Percentiles rank a stretch among this genome's conserved stretches.
Evolutionary conservation across 2,113 vertebrate genomes (phyloP).

Genomic region (Xyliphius kryptos): DNA sequence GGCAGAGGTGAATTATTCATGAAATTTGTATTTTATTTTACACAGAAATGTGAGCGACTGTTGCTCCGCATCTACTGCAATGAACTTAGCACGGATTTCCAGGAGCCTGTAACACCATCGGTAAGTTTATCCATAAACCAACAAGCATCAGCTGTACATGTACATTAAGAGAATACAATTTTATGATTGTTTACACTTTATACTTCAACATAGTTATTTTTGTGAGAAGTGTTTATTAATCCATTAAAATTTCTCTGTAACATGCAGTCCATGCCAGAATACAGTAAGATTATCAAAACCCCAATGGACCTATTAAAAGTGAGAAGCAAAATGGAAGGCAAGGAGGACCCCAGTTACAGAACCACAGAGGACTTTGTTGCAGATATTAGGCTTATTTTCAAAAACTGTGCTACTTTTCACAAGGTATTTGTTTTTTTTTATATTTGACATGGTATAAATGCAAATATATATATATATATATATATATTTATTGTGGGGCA

Average conservation of each 20-base stretch:
- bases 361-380: constrained; percentile 77
- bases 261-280: constrained; percentile 77
- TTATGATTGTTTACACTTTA: too few species aligned
- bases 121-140: too few species aligned
- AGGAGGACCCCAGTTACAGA: constrained; percentile 63
- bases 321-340: constrained; percentile 74
- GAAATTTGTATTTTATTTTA: too few species aligned
- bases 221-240: too few species aligned
- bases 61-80: constrained; percentile 85
- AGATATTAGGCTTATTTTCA: constrained; percentile 90
- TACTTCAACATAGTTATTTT: too few species aligned
- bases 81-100: constrained; percentile 91
- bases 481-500: too few species aligned
- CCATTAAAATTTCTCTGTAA: too few species aligned
- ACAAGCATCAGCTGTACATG: too few species aligned
- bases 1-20: not conserved
- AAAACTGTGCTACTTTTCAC: constrained; percentile 95
- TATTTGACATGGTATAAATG: too few species aligned
- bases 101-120: constrained; percentile 81
- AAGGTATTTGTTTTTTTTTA: constrained; percentile 58
- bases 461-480: too few species aligned
- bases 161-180: too few species aligned
- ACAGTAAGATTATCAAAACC: constrained; percentile 91
- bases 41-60: constrained; percentile 91
- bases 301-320: constrained; percentile 92